Evolutionary conservation across 2,113 vertebrate species (phyloP).

Genomic region (Lepus americanus): DNA sequence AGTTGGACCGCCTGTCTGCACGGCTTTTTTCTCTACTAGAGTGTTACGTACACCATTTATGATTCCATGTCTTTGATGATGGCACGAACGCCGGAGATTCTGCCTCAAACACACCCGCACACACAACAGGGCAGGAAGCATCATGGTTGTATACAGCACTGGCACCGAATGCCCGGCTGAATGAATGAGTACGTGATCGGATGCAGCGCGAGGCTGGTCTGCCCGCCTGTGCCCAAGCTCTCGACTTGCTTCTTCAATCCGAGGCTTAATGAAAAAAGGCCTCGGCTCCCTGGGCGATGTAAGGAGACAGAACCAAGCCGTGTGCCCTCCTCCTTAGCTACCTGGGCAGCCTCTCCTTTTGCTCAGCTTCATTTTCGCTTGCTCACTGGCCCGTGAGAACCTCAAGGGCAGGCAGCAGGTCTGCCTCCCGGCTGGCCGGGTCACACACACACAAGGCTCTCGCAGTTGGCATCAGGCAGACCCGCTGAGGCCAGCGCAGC

Average conservation of each 20-base stretch:
- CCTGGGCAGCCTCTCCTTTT: neutral
- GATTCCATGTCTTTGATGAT: neutral
- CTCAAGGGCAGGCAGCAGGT: neutral
- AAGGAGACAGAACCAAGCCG: neutral
- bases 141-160: neutral
- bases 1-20: neutral
- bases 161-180: neutral
- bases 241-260: neutral
- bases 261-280: neutral
- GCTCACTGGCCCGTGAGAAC: slow-evolving; percentile 63
- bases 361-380: slow-evolving; percentile 59
- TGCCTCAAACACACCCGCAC: neutral
- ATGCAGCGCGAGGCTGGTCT: neutral
- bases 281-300: neutral
- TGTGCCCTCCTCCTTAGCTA: neutral
- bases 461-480: neutral
- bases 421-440: neutral
- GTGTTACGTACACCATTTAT: neutral
- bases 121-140: neutral
- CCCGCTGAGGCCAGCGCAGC: neutral
- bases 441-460: neutral
- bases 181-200: neutral
- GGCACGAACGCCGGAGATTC: neutral
- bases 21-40: neutral
- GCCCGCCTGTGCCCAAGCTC: neutral